Base-by-base conservation (phyloP, 2,113 vertebrate species). In the pig (Sus scrofa) region DNA sequence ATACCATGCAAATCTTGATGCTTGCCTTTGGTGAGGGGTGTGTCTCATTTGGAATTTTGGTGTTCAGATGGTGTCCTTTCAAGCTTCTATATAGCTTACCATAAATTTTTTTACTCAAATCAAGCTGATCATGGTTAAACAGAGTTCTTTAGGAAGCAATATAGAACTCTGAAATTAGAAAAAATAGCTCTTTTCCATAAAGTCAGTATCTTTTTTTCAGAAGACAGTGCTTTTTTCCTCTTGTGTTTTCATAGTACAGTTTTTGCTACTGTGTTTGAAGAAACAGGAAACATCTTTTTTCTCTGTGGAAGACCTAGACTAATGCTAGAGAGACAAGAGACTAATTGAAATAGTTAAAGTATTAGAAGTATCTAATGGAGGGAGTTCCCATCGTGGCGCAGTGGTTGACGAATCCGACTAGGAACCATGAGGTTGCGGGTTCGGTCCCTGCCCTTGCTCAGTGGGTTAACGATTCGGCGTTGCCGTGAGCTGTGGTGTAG, bases 21-120 rank as follows among this genome's bases (percentile, higher is more conserved):
- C 26, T 91, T 94, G 75, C 11, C 52, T 86, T 91, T 75, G 44
- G 70, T 91, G 52, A 94, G 30, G 11, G 65, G 8, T 79, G 22
- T 27, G 44, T 44, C 44, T 30, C 14, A 8, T 91, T 89, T 96
- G 39, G 73, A 81, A 97, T 81, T 85, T 79, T 62, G n/a, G 18
- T 44, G 30, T 89, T 94, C 63, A 88, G 63, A n/a, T 60, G 44
- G 32, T 81, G 13, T 94, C 56, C 22, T 4, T 96, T 44, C 71
- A 86, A 62, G 22, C 16, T 79, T 92, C 79, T 87, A 62, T 62
- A 34, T 56, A 81, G 60, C 68, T 94, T 85, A 74, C 39, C 24
- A 68, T 60, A 63, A 44, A 73, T 78, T 84, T 90, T 96, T 81
- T 65, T 85, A 89, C 56, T 92, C 52, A 96, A 79, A 81, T 73